These are phyloP conservation scores for Apostichopus californicus DNA, from an alignment of 35 echinoderm and acorn worm species.

Conservation along the genomic window DNA sequence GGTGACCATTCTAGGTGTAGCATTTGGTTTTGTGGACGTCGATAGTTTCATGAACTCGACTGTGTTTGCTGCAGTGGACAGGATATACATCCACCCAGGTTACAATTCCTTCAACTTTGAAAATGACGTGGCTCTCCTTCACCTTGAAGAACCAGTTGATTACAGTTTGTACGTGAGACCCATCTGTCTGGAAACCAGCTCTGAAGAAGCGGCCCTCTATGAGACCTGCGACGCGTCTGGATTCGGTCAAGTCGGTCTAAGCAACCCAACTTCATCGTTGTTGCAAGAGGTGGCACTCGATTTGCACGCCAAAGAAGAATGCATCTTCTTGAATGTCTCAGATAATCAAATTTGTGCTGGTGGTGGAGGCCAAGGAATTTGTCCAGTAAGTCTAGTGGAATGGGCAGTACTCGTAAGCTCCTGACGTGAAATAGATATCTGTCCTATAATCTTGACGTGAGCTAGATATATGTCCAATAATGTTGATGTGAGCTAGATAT, in stretches of 20 bases:
- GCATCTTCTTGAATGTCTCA: neutral
- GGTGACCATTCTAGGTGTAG: slow-evolving; percentile 2
- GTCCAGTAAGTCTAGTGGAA: slow-evolving; percentile 8
- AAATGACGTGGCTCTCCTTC: slow-evolving; percentile 28
- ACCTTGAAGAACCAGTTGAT: neutral
- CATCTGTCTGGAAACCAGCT: slow-evolving; percentile 29
- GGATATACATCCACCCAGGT: neutral
- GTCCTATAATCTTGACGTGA: no score
- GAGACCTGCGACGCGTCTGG: slow-evolving; percentile 29
- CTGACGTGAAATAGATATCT: neutral
- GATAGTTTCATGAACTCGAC: neutral
- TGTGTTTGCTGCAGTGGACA: neutral
- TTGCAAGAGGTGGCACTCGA: slow-evolving; percentile 28
- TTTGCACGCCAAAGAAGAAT: slow-evolving; percentile 12
- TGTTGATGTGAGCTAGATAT: no score
- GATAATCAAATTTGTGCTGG: slow-evolving; percentile 45
- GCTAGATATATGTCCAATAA: no score
- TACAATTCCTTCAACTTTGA: slow-evolving; percentile 24
- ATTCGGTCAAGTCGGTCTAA: neutral
- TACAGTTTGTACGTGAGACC: slow-evolving; percentile 20
- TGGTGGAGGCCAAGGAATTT: slow-evolving; percentile 13
- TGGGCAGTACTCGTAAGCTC: neutral
- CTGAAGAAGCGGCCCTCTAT: neutral
- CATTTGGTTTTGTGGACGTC: slow-evolving; percentile 7
- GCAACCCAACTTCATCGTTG: neutral